phyloP scores from a whole-genome alignment of 2,888 invertebrate species.

The Aspidiotus rigidus region DNA sequence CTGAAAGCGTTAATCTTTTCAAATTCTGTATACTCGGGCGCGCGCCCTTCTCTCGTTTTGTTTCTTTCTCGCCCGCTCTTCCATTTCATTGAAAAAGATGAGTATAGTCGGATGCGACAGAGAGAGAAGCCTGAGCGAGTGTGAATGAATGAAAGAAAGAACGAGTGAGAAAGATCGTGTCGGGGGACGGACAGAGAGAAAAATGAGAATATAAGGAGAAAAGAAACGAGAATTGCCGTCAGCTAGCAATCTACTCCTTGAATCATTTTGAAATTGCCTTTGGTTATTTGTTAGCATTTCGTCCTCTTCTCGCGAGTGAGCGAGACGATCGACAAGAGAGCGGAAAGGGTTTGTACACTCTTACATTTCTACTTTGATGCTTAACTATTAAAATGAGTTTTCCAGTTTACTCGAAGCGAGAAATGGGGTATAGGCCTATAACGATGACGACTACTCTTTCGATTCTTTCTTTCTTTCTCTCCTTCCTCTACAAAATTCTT shows the following conservation, averaged over 20 bases:
- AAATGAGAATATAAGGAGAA: conserved; percentile 24
- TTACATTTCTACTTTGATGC: conserved; percentile 31
- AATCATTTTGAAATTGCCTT: conserved; percentile 31
- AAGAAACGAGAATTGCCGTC: conserved; percentile 27
- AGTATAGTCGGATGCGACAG: background rate
- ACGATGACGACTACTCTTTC: conserved; percentile 7
- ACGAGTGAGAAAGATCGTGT: conserved; percentile 3
- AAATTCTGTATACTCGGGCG: conserved; percentile 23
- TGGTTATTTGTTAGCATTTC: conserved; percentile 32
- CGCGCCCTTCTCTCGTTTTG: background rate
- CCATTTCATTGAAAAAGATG: too few species aligned
- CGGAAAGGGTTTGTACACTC: conserved; percentile 20
- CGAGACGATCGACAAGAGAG: background rate
- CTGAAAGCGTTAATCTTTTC: conserved; percentile 32
- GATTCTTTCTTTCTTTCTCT: conserved; percentile 3
- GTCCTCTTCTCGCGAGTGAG: conserved; percentile 11
- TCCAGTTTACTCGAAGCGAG: conserved; percentile 27
- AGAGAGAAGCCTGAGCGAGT: conserved; percentile 10
- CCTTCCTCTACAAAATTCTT: conserved; percentile 1
- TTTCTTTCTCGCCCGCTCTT: too few species aligned
- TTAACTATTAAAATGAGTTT: conserved; percentile 35
- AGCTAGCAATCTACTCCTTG: conserved; percentile 34
- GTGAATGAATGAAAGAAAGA: conserved; percentile 13
- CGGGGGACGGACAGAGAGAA: background rate
- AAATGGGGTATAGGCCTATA: background rate